Evolutionary conservation across 2,113 vertebrate genomes (phyloP), one percentile per base, ranked within the genome.

Genomic region (Brachyistius frenatus): DNA sequence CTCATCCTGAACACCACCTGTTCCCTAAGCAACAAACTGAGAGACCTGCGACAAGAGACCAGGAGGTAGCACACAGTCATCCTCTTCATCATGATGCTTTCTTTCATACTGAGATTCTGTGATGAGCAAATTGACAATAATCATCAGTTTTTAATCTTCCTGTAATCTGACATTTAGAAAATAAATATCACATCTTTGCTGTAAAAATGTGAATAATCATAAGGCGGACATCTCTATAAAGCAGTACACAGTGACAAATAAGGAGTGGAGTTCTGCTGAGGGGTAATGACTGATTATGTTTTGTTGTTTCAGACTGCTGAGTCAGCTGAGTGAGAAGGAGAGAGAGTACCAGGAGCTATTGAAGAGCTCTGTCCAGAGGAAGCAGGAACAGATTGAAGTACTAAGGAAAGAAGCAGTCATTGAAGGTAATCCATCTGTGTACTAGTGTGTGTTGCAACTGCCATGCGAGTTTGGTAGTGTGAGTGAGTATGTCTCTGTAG

Each of bases 271-370:
- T 84, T 80, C 16, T 84, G 78, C 84, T 73, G 82, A 4, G 47
- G 70, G 30, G 32, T 79, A 49, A 46, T 33, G 53, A 16, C 35
- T 41, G 2, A 60, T 67, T 90, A 55, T 78, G 56, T 80, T 88
- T 47, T 75, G 53, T 69, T 76, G 53, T 69, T 76, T 31, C 86
- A 98, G 97, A 80, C 92, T 98, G 55, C 94, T 96, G 52, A 91
- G 73, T 66, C 85, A 94, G 79, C 93, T 98, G 85, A 93, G 73
- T 0, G 91, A 95, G 81, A 98, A 96, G 83, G 96, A 98, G 83
- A 85, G 53, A 1, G 94, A 97, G 75, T 96, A 92, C 89, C 96
- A 96, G 74, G 78, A 84, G 49, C 92, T 98, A 32, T 83, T 96
- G 64, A 94, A 66, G 11, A 88, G 14, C 23, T 88, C 70, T 0